These are phyloP conservation scores for Elysia chlorotica DNA, from an alignment of 1,140 invertebrate species.

Conservation along the genomic window DNA sequence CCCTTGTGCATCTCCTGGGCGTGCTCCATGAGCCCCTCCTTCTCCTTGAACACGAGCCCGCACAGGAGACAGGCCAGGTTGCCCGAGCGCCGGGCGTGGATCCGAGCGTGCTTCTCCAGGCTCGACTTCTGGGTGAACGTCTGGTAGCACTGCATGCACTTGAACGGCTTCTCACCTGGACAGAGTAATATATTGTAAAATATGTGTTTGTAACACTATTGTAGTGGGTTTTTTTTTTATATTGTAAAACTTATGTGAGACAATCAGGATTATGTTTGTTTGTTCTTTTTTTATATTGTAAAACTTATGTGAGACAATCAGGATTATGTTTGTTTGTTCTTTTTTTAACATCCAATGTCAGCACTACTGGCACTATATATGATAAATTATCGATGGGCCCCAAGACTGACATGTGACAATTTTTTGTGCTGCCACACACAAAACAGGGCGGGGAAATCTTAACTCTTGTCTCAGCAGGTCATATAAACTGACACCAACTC, in stretches of 20 bases:
- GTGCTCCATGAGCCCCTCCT: neutral
- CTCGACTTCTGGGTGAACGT: slow-evolving; percentile 18
- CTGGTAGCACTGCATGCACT: slow-evolving; percentile 8
- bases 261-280: neutral
- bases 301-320: neutral
- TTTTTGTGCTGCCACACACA: too few species aligned
- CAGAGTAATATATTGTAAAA: neutral
- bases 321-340: too few species aligned
- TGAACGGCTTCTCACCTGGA: slow-evolving; percentile 16
- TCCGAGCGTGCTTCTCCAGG: slow-evolving; percentile 15
- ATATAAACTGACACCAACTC: too few species aligned
- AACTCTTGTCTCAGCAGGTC: too few species aligned
- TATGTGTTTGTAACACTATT: neutral
- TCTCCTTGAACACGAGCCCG: slow-evolving; percentile 5
- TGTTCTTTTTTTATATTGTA: neutral
- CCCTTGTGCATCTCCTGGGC: neutral
- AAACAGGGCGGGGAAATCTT: too few species aligned
- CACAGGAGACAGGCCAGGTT: slow-evolving; percentile 4
- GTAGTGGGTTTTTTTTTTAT: neutral
- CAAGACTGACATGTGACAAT: too few species aligned
- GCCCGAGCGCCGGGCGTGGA: slow-evolving; percentile 2
- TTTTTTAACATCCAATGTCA: too few species aligned
- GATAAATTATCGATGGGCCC: too few species aligned
- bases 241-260: too few species aligned
- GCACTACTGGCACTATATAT: too few species aligned